Percentiles rank a stretch among this genome's conserved stretches.
Conservation (phyloP, 2,113 vertebrate genomes). For the Sceloporus tristichus region DNA sequence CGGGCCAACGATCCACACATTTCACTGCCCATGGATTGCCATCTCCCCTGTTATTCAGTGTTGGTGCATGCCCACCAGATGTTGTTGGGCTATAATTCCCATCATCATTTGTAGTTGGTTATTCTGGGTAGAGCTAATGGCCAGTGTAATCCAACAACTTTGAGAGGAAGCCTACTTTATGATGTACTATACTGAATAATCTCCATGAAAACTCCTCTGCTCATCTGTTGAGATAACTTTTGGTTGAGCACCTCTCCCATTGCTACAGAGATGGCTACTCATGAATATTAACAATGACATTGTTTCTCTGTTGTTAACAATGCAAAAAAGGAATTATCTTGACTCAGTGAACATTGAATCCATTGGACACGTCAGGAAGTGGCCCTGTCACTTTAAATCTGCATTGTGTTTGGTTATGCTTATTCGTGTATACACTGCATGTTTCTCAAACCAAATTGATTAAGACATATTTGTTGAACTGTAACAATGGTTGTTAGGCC, state of each 20-base stretch:
- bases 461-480: constrained; percentile 64
- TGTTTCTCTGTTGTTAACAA: not conserved
- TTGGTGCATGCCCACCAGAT: no score
- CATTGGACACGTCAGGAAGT: constrained; percentile 40
- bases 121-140: not conserved
- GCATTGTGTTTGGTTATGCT: constrained; percentile 59
- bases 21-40: no score
- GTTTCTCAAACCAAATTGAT: constrained; percentile 69
- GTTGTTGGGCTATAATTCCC: not conserved
- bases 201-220: constrained; percentile 13
- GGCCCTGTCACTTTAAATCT: constrained; percentile 34
- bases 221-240: not conserved
- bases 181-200: not conserved
- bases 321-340: constrained; percentile 20
- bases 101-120: not conserved
- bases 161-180: not conserved
- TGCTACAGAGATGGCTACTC: not conserved
- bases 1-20: no score
- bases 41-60: no score
- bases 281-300: not conserved
- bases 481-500: constrained; percentile 63
- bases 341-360: constrained; percentile 24
- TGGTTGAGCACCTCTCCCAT: not conserved
- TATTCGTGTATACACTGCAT: constrained; percentile 33
- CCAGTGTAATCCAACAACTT: not conserved